Evolutionary conservation across 1,140 invertebrate genomes (phyloP), one percentile per base, ranked within the genome.

Genomic region (Andricus grossulariae): DNA sequence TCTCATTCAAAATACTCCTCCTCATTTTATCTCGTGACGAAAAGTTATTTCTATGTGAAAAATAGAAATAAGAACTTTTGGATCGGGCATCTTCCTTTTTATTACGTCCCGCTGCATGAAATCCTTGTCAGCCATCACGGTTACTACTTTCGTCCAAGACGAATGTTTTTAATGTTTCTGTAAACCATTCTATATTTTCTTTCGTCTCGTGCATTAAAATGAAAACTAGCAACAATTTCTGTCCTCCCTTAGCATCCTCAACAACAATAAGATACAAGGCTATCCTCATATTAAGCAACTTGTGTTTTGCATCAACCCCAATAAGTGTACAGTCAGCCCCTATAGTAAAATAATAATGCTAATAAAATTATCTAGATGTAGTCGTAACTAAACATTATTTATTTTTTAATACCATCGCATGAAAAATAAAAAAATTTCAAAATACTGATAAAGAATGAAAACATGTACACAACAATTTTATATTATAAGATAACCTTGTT

Each of bases 61-160:
- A 2, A 76, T n/a, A 16, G 74, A 82, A 32, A 79, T 76, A 71
- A 77, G 79, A 0, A 71, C 7, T 18, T 45, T 32, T 12, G 57
- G 50, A 50, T 77, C 32, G 13, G 78, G 76, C 50, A 84, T 82
- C 18, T 77, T 12, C 49, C 77, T 51, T 73, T 79, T 82, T 2
- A 82, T 52, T 3, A 32, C 32, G 32, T 32, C 32, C 32, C 32
- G 32, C 32, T 32, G 32, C 2, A 6, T 32, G 32, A 32, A 32
- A 32, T 32, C 80, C 51, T 84, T 84, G 51, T 83, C 82, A 2
- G 76, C 70, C 77, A 83, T 78, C n/a, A 81, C 70, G 2, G 49
- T 77, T 6, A 50, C 57, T 10, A 79, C 74, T 76, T 79, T 77
- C 0, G 2, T 5, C 70, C 72, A 76, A 7, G 72, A 6, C 11